phyloP scores from a whole-genome alignment of 2,888 invertebrate genomes.

The Drosophila subsilvestris region DNA sequence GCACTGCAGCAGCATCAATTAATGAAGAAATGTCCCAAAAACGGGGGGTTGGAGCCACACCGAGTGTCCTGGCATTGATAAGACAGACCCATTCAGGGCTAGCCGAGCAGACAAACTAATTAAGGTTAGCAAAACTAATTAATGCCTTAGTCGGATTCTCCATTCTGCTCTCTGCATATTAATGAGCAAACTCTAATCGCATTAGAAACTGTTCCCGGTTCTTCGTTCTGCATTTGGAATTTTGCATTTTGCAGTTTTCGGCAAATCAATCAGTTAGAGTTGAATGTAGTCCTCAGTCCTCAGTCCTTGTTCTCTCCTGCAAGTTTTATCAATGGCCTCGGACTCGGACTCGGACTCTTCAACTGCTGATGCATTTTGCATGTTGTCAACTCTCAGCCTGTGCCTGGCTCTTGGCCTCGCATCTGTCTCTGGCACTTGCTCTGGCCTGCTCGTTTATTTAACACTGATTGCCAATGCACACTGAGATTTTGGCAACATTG shows the following conservation, averaged over 20 bases:
- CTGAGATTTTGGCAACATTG: conserved; percentile 62
- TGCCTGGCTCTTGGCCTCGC: background rate
- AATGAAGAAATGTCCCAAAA: conserved; percentile 21
- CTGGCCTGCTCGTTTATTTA: conserved; percentile 67
- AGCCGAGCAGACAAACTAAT: conserved; percentile 36
- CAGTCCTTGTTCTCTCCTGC: conserved; percentile 32
- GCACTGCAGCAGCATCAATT: conserved; percentile 22
- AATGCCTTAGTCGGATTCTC: conserved; percentile 10
- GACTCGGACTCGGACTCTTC: conserved; percentile 39
- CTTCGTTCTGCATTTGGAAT: background rate
- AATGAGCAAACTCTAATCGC: conserved; percentile 34
- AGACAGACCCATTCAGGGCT: conserved; percentile 12
- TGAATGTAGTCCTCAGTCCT: background rate
- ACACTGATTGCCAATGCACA: conserved; percentile 76
- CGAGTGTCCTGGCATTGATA: conserved; percentile 29
- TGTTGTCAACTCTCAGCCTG: conserved; percentile 52
- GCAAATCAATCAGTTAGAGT: conserved; percentile 60
- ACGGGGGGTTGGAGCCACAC: background rate
- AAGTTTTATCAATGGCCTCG: conserved; percentile 60
- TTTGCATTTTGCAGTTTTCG: conserved; percentile 17
- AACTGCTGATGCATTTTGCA: conserved; percentile 55
- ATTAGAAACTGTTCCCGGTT: conserved; percentile 13
- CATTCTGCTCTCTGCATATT: conserved; percentile 33
- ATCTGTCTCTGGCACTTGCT: conserved; percentile 30
- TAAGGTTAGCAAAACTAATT: conserved; percentile 51